Percentiles rank a stretch among this genome's conserved stretches.
These are phyloP conservation scores for Habroteleia sp. DNA, from an alignment of 2,888 invertebrate species.

Conservation along the genomic window DNA sequence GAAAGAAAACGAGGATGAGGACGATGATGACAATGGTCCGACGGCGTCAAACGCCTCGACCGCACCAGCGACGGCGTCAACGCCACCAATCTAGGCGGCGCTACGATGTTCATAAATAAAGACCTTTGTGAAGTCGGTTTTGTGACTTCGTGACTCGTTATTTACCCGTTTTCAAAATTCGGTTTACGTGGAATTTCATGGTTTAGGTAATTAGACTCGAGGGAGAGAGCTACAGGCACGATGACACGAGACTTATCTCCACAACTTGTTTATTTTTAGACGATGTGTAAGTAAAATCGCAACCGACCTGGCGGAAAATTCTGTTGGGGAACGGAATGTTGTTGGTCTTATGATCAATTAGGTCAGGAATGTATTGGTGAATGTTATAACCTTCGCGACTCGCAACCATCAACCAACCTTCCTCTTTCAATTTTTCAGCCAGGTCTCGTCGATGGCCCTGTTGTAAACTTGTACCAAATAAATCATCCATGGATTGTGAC, in stretches of 20 bases:
- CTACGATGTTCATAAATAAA: slow-evolving; percentile 20
- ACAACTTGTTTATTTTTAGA: slow-evolving; percentile 46
- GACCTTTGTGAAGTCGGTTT: slow-evolving; percentile 23
- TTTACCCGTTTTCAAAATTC: slow-evolving; percentile 22
- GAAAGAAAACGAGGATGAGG: slow-evolving; percentile 74
- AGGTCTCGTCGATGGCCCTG: slow-evolving; percentile 34
- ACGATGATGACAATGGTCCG: slow-evolving; percentile 73
- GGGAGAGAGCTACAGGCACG: slow-evolving; percentile 28
- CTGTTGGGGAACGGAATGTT: background rate
- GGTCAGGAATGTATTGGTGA: too few relatives aligned
- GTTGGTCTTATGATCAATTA: too few relatives aligned
- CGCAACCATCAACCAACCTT: too few relatives aligned
- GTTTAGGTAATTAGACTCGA: slow-evolving; percentile 53
- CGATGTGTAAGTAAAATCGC: slow-evolving; percentile 52
- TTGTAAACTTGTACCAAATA: slow-evolving; percentile 62
- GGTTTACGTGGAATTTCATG: slow-evolving; percentile 5
- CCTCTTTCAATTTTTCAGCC: slow-evolving; percentile 16
- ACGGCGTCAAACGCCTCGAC: slow-evolving; percentile 74
- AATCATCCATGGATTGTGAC: slow-evolving; percentile 44
- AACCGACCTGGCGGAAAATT: slow-evolving; percentile 40
- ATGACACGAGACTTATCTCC: slow-evolving; percentile 34
- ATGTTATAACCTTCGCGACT: too few relatives aligned
- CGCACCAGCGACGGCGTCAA: slow-evolving; percentile 70
- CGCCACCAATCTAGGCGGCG: slow-evolving; percentile 71
- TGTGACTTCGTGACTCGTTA: slow-evolving; percentile 28